These are phyloP conservation scores for Leptopilina clavipes DNA, from an alignment of 1,140 invertebrate genomes.

Conservation along the genomic window DNA sequence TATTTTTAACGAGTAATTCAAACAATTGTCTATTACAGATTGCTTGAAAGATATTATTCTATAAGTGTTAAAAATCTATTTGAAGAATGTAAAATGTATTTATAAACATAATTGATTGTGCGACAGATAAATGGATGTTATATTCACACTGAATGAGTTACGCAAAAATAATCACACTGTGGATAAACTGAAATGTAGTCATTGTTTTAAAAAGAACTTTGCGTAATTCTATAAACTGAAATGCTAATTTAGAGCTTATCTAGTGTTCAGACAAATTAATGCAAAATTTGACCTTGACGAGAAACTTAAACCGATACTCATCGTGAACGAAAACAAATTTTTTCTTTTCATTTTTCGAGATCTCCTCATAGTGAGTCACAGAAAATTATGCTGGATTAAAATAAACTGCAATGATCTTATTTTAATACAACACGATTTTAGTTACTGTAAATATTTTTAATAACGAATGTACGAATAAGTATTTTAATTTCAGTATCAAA, in stretches of 20 bases:
- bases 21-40: background rate
- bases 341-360: background rate
- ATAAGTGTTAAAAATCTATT: background rate
- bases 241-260: slow-evolving; percentile 26
- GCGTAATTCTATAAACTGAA: slow-evolving; percentile 2
- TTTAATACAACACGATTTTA: too few species aligned
- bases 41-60: background rate
- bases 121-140: background rate
- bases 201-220: slow-evolving; percentile 14
- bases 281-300: slow-evolving; percentile 9
- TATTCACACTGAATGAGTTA: background rate
- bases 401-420: too few species aligned
- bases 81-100: background rate
- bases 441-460: too few species aligned
- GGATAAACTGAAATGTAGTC: slow-evolving; percentile 8
- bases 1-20: background rate
- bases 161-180: slow-evolving; percentile 2
- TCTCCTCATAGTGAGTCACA: background rate
- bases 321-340: background rate
- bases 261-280: slow-evolving; percentile 22
- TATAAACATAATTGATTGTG: background rate
- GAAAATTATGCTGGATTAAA: too few species aligned
- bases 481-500: too few species aligned
- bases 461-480: too few species aligned
- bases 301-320: background rate